Base-by-base conservation (phyloP, 2,113 vertebrate species). In the Hipposideros armiger region DNA sequence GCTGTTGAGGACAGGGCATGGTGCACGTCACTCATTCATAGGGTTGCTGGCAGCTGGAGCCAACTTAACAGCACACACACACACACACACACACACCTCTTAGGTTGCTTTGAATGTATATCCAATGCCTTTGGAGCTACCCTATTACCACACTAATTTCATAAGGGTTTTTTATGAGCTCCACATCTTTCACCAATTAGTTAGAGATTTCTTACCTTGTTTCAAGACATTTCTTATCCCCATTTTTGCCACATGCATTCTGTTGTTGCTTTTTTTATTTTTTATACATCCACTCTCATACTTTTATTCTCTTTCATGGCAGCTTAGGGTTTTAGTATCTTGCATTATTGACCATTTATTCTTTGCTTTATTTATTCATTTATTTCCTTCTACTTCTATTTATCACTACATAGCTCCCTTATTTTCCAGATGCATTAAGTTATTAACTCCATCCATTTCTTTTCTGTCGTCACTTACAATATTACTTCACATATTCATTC, bases 401-500 rank as follows among this genome's bases (percentile, higher is more conserved):
- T 87, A 87, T 95, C 88, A 89, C 45, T 45, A 69, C 47, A 78
- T 47, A 81, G 77, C 19, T 88, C 15, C 67, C 54, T 74, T 81
- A 67, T 93, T 95, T 96, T 96, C 78, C 69, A 91, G 88, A 95
- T 80, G 78, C 86, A 89, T 91, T 96, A 98, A 77, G 91, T 96
- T 97, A 97, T 97, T 97, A 97, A 96, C 86, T 72, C 93, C 93
- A 97, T 97, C 88, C 82, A 97, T 96, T 98, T 97, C 81, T 94
- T 89, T 85, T 54, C 81, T 96, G 92, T 97, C 78, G 82, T 96
- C 89, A 93, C 54, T 58, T 92, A 80, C 93, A 80, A 66, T 94
- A 95, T 92, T 72, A 85, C 72, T 91, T 52, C 73, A 80, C 70
- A 45, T 50, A 83, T 28, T 88, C 81, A 80, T 95, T 82, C 28